phyloP scores from a whole-genome alignment of 1,140 invertebrate species.

The Tribolium madens region DNA sequence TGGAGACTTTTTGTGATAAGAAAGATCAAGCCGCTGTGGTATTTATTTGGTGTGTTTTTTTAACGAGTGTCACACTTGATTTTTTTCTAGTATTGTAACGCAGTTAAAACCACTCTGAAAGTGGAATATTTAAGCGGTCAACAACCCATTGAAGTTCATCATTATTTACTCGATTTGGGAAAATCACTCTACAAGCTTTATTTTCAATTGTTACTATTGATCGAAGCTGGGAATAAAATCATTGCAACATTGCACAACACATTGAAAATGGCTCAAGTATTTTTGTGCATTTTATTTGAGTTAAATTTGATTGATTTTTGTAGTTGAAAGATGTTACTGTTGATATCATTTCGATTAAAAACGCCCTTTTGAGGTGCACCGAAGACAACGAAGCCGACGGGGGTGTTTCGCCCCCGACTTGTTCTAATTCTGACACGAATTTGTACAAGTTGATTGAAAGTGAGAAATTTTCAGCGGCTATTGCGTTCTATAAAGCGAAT shows the following conservation, averaged over 20 bases:
- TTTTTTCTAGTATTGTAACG: constrained; percentile 64
- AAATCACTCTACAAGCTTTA: constrained; percentile 91
- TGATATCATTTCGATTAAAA: constrained; percentile 70
- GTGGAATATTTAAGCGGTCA: constrained; percentile 78
- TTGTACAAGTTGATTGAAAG: constrained; percentile 74
- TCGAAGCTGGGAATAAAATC: constrained; percentile 94
- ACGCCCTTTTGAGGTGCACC: constrained; percentile 68
- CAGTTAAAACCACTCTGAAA: constrained; percentile 80
- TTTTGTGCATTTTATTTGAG: not conserved
- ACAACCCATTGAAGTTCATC: constrained; percentile 67
- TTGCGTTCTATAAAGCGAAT: constrained; percentile 74
- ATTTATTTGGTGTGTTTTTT: constrained; percentile 42
- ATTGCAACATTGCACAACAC: constrained; percentile 73
- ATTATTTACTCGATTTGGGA: constrained; percentile 80
- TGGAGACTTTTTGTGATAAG: constrained; percentile 93
- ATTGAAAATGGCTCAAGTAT: constrained; percentile 68
- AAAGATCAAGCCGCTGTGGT: constrained; percentile 93
- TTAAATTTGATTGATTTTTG: constrained; percentile 50
- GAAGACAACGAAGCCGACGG: constrained; percentile 72
- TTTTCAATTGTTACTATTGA: constrained; percentile 90
- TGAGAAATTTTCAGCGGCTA: constrained; percentile 73
- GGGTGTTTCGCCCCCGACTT: constrained; percentile 68
- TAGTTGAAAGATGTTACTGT: constrained; percentile 71
- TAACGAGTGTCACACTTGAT: not conserved
- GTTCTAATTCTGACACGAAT: constrained; percentile 67